Conservation (phyloP, 2,113 vertebrate species). For the Engraulis encrasicolus region DNA sequence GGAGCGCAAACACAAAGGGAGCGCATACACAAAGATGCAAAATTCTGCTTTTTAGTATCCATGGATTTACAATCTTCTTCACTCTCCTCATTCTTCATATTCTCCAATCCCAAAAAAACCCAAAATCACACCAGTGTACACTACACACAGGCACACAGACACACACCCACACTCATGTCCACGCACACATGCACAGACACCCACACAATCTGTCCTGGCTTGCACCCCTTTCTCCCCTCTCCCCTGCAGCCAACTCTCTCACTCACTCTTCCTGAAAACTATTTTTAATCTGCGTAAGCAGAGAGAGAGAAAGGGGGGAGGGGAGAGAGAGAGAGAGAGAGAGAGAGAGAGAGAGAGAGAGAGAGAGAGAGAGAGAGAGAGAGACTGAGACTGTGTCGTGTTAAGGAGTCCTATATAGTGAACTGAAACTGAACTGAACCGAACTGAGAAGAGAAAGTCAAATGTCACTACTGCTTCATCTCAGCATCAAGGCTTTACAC, state of each 20-base stretch:
- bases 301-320: neutral
- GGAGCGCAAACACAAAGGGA: too few relatives aligned
- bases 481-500: too few relatives aligned
- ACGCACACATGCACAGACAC: neutral
- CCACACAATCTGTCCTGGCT: neutral
- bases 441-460: too few relatives aligned
- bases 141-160: neutral
- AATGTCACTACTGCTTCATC: too few relatives aligned
- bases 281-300: constrained; percentile 41
- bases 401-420: neutral
- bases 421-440: neutral
- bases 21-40: neutral
- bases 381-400: neutral
- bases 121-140: neutral
- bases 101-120: too few relatives aligned
- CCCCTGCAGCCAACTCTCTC: neutral
- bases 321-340: neutral
- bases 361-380: neutral
- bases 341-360: neutral
- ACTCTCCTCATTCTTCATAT: too few relatives aligned
- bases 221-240: neutral
- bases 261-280: constrained; percentile 43
- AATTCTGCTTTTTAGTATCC: too few relatives aligned
- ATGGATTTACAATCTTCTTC: too few relatives aligned
- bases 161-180: neutral